Evolutionary conservation across 2,888 invertebrate genomes (phyloP), one percentile per base, ranked within the genome.

Genomic region (Conops quadrifasciatus): DNA sequence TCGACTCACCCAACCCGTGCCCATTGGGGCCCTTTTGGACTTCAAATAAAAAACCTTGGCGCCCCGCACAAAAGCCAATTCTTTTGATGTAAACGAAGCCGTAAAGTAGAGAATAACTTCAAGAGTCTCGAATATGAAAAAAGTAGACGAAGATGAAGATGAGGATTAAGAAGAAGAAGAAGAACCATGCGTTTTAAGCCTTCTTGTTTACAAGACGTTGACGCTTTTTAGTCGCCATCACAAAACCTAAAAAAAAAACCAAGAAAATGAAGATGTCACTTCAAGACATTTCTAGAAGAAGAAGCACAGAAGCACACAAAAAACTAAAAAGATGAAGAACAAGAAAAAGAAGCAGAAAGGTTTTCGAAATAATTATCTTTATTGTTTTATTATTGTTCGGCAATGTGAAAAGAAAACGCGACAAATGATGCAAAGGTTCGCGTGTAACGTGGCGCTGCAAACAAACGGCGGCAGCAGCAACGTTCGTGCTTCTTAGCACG

Each of bases 121-220:
- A 67, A 67, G 67, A 67, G 67, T 67, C 67, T 67, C 59, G 45
- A 58, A 67, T 67, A 49, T 67, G n/a, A 59, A 67, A 66, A 24
- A 36, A 9, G 36, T 7, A 36, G 4, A 36, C 36, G 36, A 36
- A 9, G 36, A 36, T 7, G 36, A 36, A 36, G 36, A 36, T 9
- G 36, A 36, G 9, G 36, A 36, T 7, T 4, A 36, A 36, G 36
- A 36, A 36, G 36, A 36, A 36, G 36, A 9, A 9, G 26, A 47
- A 24, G 63, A 63, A 47, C 15, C 49, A 49, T 16, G 19, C 5
- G 5, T 49, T 49, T 49, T 4, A 49, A 49, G 49, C 49, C n/a
- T 16, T 49, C 49, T 3, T 49, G 49, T 24, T 2, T 56, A 28
- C 58, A 58, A 58, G 28, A 28, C 58, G 58, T 13, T 26, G 58